phyloP scores from a whole-genome alignment of 1,140 invertebrate genomes.

The Melanaphis sacchari region DNA sequence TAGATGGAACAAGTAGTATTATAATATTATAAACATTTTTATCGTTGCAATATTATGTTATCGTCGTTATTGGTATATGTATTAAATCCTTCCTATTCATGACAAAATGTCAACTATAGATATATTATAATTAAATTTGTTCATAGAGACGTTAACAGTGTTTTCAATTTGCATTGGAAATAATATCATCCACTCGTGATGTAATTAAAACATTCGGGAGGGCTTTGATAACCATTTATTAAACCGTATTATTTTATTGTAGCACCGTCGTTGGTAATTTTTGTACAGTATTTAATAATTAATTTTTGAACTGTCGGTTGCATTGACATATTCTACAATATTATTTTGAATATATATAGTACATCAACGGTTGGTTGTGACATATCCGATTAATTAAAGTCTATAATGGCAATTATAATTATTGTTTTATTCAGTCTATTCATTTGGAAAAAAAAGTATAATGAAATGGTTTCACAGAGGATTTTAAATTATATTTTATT shows the following conservation, averaged over 20 bases:
- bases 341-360: conserved; percentile 26
- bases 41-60: neutral
- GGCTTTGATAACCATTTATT: conserved; percentile 33
- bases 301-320: conserved; percentile 43
- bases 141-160: neutral
- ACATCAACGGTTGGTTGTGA: neutral
- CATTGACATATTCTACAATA: conserved; percentile 29
- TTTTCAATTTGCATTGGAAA: neutral
- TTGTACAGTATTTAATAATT: conserved; percentile 33
- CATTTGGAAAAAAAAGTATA: conserved; percentile 4
- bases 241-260: conserved; percentile 23
- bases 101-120: conserved; percentile 16
- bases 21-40: neutral
- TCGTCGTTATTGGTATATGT: neutral
- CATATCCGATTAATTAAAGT: conserved; percentile 46
- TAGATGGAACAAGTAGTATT: neutral
- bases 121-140: conserved; percentile 25
- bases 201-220: conserved; percentile 12
- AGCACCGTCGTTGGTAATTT: conserved; percentile 20
- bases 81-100: conserved; percentile 3
- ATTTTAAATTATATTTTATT: conserved; percentile 21
- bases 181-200: neutral
- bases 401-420: conserved; percentile 22
- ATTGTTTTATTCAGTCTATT: conserved; percentile 1
- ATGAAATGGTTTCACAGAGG: conserved; percentile 23